Percentiles rank a stretch among this genome's conserved stretches.
Evolutionary conservation across 2,888 invertebrate genomes (phyloP).

Genomic region (Tipula vernalis): DNA sequence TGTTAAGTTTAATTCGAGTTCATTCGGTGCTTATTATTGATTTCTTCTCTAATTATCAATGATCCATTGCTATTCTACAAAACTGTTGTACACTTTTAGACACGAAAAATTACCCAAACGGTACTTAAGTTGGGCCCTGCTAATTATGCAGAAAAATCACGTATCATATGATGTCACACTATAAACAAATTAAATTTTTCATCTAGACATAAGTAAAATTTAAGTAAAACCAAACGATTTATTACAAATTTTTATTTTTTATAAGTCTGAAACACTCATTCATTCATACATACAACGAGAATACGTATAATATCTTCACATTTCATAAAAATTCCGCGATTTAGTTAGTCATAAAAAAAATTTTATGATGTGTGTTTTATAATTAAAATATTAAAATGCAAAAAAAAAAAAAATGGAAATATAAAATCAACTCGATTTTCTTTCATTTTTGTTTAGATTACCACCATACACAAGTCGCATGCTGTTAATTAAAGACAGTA

Average conservation of each 20-base stretch:
- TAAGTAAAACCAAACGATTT: neutral
- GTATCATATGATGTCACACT: no score
- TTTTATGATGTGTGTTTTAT: slow-evolving; percentile 4
- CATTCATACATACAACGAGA: neutral
- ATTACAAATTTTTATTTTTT: neutral
- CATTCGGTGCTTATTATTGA: no score
- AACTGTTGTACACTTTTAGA: no score
- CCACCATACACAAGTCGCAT: neutral
- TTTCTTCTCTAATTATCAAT: no score
- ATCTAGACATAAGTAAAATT: neutral
- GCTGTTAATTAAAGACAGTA: neutral
- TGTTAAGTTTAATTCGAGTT: no score
- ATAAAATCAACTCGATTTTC: neutral
- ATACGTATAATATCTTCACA: neutral
- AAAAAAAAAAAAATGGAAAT: neutral
- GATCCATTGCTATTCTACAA: no score
- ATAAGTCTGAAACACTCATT: neutral
- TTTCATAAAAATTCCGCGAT: neutral
- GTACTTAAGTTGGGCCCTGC: no score
- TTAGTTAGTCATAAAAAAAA: neutral
- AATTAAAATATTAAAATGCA: neutral
- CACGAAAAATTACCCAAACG: no score
- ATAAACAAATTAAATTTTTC: neutral
- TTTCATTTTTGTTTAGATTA: neutral
- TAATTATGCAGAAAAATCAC: no score